Percentiles rank a stretch among this genome's conserved stretches.
Conservation (phyloP, 2,797 vertebrate species). For the Lacerta bilineata region DNA sequence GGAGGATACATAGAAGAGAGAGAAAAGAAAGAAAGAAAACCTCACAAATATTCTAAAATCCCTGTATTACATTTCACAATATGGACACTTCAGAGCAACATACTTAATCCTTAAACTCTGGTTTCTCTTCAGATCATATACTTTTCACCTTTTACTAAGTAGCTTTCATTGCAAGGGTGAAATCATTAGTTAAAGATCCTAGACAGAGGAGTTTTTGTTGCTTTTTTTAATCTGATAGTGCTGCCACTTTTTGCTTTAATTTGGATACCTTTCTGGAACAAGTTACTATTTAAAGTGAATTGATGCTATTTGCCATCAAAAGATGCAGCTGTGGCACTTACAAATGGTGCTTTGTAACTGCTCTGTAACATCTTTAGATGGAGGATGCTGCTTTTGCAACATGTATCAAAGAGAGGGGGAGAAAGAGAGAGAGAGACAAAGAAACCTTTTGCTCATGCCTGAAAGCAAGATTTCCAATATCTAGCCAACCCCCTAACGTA, state of each 20-base stretch:
- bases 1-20: no score
- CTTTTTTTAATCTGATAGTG: neutral
- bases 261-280: neutral
- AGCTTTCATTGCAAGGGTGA: no score
- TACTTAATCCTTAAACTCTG: no score
- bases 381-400: neutral
- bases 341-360: neutral
- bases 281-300: neutral
- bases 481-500: neutral
- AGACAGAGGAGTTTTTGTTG: neutral
- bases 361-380: no score
- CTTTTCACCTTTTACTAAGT: no score
- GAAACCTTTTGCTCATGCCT: neutral
- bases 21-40: no score
- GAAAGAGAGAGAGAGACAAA: no score
- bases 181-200: no score
- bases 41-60: no score
- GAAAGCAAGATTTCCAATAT: neutral
- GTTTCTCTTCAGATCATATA: no score
- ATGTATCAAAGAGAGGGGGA: neutral
- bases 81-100: no score
- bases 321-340: neutral
- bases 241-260: neutral
- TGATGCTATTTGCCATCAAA: neutral
- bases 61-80: no score